Conservation (phyloP, 2,797 vertebrate genomes). For the Neosilurus mollespiculum region DNA sequence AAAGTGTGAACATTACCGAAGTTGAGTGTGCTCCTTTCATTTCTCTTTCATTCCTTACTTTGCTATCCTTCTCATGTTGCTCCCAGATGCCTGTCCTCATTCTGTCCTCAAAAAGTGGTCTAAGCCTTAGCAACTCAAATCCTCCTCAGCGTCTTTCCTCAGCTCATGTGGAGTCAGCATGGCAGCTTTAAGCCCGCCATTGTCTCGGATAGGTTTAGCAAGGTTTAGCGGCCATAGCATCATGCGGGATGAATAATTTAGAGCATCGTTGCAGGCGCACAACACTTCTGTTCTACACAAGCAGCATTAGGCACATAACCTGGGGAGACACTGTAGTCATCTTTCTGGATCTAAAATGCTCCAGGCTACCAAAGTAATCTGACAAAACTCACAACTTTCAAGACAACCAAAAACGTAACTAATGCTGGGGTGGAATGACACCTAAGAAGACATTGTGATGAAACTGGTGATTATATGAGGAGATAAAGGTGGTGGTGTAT, state of each 20-base stretch:
- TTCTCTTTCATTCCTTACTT: neutral
- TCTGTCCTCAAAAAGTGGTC: conserved; percentile 47
- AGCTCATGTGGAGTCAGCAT: conserved; percentile 46
- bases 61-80: neutral
- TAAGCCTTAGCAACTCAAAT: conserved; percentile 45
- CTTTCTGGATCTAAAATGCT: neutral
- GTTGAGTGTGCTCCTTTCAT: neutral
- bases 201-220: conserved; percentile 42
- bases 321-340: conserved; percentile 49
- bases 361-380: conserved; percentile 7
- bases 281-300: conserved; percentile 71
- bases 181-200: conserved; percentile 51
- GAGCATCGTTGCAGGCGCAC: conserved; percentile 59
- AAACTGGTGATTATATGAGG: conserved; percentile 35
- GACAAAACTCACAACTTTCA: conserved; percentile 27
- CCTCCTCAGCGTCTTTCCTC: conserved; percentile 36
- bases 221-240: conserved; percentile 61
- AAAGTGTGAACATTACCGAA: neutral
- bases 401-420: neutral
- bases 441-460: neutral
- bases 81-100: conserved; percentile 38
- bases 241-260: conserved; percentile 69
- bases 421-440: neutral
- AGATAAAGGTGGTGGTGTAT: conserved; percentile 31
- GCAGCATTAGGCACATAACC: conserved; percentile 74